Conservation (phyloP, 2,797 vertebrate genomes). For the Alauda arvensis region DNA sequence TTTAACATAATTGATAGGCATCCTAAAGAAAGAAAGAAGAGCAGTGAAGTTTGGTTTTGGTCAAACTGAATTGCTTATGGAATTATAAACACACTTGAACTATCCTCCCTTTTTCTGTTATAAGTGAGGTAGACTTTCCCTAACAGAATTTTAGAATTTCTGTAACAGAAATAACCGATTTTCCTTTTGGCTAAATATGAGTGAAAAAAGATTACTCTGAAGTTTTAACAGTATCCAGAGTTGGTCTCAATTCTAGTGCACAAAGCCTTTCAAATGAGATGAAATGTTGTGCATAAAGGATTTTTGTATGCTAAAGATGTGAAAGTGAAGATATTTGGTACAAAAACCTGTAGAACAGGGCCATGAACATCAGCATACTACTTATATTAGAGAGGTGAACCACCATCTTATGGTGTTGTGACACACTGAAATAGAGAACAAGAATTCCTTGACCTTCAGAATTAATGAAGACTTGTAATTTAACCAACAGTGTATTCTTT, state of each 20-base stretch:
- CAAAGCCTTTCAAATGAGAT: background rate
- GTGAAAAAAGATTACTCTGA: background rate
- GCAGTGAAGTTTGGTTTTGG: background rate
- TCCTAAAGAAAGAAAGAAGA: background rate
- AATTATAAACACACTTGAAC: background rate
- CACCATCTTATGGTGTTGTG: background rate
- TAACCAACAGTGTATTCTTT: background rate
- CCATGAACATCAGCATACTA: background rate
- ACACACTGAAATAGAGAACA: background rate
- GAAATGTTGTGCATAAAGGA: background rate
- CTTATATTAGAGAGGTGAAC: background rate
- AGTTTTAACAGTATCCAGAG: background rate
- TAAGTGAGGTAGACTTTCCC: background rate
- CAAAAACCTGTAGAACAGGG: background rate
- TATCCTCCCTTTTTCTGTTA: background rate
- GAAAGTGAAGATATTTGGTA: background rate
- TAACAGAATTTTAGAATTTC: background rate
- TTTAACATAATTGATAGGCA: background rate
- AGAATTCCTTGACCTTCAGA: background rate
- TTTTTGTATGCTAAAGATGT: background rate
- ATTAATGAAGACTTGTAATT: background rate
- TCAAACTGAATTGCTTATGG: background rate
- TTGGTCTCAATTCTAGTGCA: background rate
- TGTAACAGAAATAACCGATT: background rate
- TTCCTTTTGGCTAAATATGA: background rate